Evolutionary conservation across 2,797 vertebrate genomes (phyloP), one percentile per base, ranked within the genome.

Genomic region (Sciaenops ocellatus): DNA sequence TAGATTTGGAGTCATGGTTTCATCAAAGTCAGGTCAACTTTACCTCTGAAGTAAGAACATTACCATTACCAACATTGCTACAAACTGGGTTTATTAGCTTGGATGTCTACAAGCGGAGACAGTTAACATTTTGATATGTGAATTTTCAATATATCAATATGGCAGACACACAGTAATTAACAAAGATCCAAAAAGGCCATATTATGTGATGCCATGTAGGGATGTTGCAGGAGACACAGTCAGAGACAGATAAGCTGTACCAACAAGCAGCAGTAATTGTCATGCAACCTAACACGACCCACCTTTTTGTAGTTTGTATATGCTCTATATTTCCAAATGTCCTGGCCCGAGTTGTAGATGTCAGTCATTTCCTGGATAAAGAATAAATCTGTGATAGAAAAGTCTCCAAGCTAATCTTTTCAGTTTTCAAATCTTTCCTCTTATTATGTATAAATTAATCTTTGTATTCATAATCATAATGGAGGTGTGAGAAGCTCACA

Each of bases 381-480:
- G 11, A 77, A 50, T 48, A 41, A 38, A 51, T 73, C 12, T 71
- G 11, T 44, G 7, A 6, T 34, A 26, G 11, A 51, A 6, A 74
- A 16, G 30, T 64, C n/a, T n/a, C 41, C 3, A 24, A 22, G 18
- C 44, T 42, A 42, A 70, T 51, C 4, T 50, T 11, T 42, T 42
- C 7, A 13, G 55, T 59, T 18, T 50, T 69, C 6, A 22, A 50
- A 61, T n/a, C 13, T 52, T 69, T 59, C 3, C 2, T 24, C 15
- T 63, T 17, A 7, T 11, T 24, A 18, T 59, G 17, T 44, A 10
- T 60, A 64, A 62, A 46, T 16, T 0, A 34, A 67, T 59, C 3
- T 28, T 67, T n/a, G 52, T 52, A 66, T 28, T 61, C 15, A 16
- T 22, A 34, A 52, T 59, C 26, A 50, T 56, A 54, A 62, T 38